Evolutionary conservation across 2,888 invertebrate species (phyloP), one percentile per base, ranked within the genome.

Genomic region (Heteromyza rotundicornis): DNA sequence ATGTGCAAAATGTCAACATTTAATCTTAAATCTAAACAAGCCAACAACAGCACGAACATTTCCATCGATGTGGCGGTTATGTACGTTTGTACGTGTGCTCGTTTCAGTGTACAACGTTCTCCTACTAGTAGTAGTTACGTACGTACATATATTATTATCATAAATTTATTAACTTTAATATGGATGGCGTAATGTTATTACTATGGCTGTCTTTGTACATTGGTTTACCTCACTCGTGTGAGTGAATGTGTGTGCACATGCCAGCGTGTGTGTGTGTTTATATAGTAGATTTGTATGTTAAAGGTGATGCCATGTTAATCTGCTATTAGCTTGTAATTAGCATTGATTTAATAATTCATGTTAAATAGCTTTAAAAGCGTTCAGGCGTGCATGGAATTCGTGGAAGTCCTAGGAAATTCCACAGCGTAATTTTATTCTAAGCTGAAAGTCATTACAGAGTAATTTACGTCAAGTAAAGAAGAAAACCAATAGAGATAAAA

Each of bases 321-420:
- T 65, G 70, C 70, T 68, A 76, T 75, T 73, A 75, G 71, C 72
- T 72, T 68, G 70, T 74, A 71, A 75, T 75, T 77, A 70, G 72
- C 67, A 64, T 65, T 62, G 66, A 70, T 71, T 61, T 40, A 60
- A 70, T 69, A 69, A 71, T 67, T 73, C 65, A 65, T 68, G 66
- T 53, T 61, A 61, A 61, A 40, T 40, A 32, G 32, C 32, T 32
- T 32, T 32, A n/a, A n/a, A n/a, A n/a, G n/a, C n/a, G n/a, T n/a
- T n/a, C n/a, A n/a, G n/a, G n/a, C n/a, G n/a, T n/a, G n/a, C n/a
- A n/a, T n/a, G n/a, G n/a, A n/a, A 32, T 5, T 32, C 7, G 12
- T 32, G 32, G 7, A 32, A 32, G 32, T 5, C 12, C 12, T 32
- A 5, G 32, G 12, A 32, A 5, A 8, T 32, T 32, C 32, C 32